Evolutionary conservation across 2,113 vertebrate species (phyloP), one percentile per base, ranked within the genome.

Genomic region (Mugil cephalus): DNA sequence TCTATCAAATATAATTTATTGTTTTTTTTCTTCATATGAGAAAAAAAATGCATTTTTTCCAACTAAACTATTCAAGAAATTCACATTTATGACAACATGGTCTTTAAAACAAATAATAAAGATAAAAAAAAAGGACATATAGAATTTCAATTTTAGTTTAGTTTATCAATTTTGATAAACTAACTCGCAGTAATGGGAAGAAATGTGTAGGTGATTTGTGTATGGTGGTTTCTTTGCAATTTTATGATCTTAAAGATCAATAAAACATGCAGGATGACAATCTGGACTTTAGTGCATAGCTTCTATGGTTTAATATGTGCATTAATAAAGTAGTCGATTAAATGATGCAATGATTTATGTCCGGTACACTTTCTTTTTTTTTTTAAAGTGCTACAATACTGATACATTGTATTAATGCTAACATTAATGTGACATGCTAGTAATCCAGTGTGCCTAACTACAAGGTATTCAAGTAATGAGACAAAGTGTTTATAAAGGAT

Each of bases 1-100:
- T 60, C 6, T 68, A 66, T 47, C 10, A 58, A 80, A 80, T 78
- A 71, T 79, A 45, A 40, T 82, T 80, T 86, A 71, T 82, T 73
- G 36, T 46, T 62, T 40, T 35, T 63, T 39, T 61, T 24, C 7
- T 59, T 38, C 1, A 17, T 7, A 42, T 12, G 15, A 65, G 64
- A 8, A 24, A 67, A 43, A n/a, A 43, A n/a, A 17, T 45, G 10
- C 6, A 18, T 36, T 51, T 6, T 19, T 24, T 2, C 24, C 13
- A 34, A 3, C 18, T 46, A 12, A 6, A 19, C 5, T 42, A 14
- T 14, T 6, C 14, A 30, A 30, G 7, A 30, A 55, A 34, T 67
- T 0, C 35, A 67, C 35, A 55, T 11, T 30, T 9, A 45, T n/a
- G 4, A 30, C 7, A 7, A 17, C 11, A 45, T 55, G 36, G 17